phyloP scores from a whole-genome alignment of 2,888 invertebrate genomes.

The Apamea anceps region DNA sequence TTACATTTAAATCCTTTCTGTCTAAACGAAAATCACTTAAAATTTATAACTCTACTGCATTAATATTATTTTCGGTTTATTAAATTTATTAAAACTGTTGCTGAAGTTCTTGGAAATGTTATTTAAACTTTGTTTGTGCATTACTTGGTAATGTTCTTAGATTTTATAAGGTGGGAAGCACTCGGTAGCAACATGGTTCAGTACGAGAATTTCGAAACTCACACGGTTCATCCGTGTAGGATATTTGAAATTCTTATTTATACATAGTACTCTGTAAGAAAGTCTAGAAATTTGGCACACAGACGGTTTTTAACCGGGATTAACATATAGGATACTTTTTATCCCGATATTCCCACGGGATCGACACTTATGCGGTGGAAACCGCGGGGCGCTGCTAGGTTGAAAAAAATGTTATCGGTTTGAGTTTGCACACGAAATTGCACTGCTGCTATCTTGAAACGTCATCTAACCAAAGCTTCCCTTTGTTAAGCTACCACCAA shows the following conservation, averaged over 20 bases:
- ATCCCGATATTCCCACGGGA: too few relatives aligned
- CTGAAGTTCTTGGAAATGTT: slow-evolving; percentile 73
- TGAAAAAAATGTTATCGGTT: too few relatives aligned
- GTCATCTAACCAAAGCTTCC: background rate
- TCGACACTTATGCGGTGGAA: too few relatives aligned
- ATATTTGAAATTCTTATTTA: too few relatives aligned
- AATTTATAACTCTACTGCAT: slow-evolving; percentile 68
- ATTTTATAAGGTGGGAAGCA: slow-evolving; percentile 9
- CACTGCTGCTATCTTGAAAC: background rate
- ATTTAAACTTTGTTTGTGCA: slow-evolving; percentile 70
- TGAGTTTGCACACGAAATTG: too few relatives aligned
- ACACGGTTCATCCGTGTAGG: too few relatives aligned
- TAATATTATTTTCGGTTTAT: slow-evolving; percentile 76
- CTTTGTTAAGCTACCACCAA: background rate
- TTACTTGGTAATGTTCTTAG: background rate
- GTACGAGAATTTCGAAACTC: background rate
- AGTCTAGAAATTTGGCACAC: too few relatives aligned
- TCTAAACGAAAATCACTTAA: slow-evolving; percentile 66
- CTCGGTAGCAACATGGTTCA: background rate
- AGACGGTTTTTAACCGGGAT: too few relatives aligned
- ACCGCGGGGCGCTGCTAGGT: too few relatives aligned
- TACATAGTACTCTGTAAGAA: too few relatives aligned
- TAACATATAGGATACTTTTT: too few relatives aligned
- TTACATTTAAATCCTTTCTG: slow-evolving; percentile 63
- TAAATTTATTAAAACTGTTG: slow-evolving; percentile 77